Conservation (phyloP, 1,140 invertebrate species). For the Hylyphantes graminicola region DNA sequence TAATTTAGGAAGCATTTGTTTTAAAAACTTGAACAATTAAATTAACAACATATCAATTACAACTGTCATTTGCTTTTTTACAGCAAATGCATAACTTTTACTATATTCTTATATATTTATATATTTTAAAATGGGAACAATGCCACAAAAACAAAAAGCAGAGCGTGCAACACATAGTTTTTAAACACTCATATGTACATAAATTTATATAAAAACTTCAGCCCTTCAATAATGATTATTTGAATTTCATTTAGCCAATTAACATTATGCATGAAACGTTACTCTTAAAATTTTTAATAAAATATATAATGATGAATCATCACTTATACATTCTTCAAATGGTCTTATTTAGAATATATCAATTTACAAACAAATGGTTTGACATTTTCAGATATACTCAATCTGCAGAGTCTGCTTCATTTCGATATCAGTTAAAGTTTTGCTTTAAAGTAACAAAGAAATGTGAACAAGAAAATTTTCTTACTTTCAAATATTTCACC, state of each 20-base stretch:
- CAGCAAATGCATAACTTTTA: background rate
- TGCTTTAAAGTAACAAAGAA: background rate
- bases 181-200: background rate
- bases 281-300: background rate
- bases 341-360: background rate
- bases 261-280: background rate
- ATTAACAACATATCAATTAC: background rate
- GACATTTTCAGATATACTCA: background rate
- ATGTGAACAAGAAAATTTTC: background rate
- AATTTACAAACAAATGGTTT: background rate
- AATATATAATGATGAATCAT: background rate
- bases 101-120: background rate
- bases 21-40: background rate
- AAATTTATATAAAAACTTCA: background rate
- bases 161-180: constrained; percentile 7
- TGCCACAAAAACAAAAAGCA: background rate
- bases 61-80: background rate
- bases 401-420: background rate
- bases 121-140: background rate
- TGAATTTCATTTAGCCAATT: constrained; percentile 20
- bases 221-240: background rate
- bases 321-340: background rate
- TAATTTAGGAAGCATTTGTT: background rate
- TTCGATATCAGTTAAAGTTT: background rate
- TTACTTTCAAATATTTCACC: background rate